Percentiles rank a stretch among this genome's conserved stretches.
These are phyloP conservation scores for Trachymyrmex cornetzi DNA, from an alignment of 1,140 invertebrate genomes.

Conservation along the genomic window DNA sequence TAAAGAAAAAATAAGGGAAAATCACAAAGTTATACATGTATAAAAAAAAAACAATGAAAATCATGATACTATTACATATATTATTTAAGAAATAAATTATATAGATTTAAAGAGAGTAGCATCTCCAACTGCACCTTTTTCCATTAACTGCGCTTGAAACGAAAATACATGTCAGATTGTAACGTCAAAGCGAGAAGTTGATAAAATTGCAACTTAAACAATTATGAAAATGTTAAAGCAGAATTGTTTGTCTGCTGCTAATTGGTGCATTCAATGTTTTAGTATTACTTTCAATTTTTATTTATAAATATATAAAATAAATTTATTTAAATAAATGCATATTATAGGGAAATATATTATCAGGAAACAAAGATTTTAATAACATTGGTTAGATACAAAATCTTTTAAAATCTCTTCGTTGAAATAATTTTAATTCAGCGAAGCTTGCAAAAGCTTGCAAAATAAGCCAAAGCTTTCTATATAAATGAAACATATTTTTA, in stretches of 20 bases:
- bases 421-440: background rate
- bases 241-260: background rate
- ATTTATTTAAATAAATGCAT: background rate
- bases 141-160: background rate
- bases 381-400: background rate
- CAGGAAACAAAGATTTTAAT: background rate
- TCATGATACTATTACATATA: background rate
- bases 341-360: background rate
- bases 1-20: background rate
- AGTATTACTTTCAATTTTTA: background rate
- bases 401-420: background rate
- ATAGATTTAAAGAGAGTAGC: background rate
- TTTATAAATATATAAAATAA: background rate
- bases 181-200: background rate
- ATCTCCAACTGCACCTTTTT: background rate
- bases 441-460: background rate
- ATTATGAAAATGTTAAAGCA: background rate
- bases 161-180: background rate
- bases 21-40: too few species aligned
- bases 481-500: slow-evolving; percentile 1
- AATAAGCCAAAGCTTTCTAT: background rate
- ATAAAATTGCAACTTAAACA: background rate
- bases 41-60: too few species aligned
- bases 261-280: background rate
- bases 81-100: background rate